phyloP scores from a whole-genome alignment of 1,140 invertebrate species.

The Philopotamus ludificatus region DNA sequence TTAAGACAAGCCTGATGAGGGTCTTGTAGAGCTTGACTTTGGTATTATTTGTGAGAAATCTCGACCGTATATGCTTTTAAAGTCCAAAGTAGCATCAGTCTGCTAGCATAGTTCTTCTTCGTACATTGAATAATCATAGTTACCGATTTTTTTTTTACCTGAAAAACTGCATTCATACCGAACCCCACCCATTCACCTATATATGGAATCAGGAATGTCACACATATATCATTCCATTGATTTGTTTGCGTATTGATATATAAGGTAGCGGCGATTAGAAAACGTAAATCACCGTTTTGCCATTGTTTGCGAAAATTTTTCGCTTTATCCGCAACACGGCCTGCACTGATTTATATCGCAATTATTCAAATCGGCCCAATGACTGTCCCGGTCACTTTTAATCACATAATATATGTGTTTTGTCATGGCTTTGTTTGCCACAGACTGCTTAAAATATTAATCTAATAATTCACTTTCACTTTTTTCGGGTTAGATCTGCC shows the following conservation, averaged over 20 bases:
- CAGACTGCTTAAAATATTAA: background rate
- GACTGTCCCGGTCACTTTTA: constrained; percentile 21
- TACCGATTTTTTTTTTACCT: too few species aligned
- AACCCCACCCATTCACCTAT: too few species aligned
- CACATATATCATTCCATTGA: constrained; percentile 28
- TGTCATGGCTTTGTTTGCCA: background rate
- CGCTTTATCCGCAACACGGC: constrained; percentile 2
- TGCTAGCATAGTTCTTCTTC: too few species aligned
- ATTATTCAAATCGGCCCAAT: constrained; percentile 24
- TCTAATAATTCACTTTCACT: background rate
- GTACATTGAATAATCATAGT: too few species aligned
- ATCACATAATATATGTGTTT: constrained; percentile 11
- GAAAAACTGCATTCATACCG: too few species aligned
- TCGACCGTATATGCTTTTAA: too few species aligned
- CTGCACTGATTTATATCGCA: constrained; percentile 28
- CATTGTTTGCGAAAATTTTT: constrained; percentile 25
- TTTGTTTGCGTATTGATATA: constrained; percentile 20
- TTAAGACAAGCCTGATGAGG: too few species aligned
- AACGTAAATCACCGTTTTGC: constrained; percentile 18
- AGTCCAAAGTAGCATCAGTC: too few species aligned
- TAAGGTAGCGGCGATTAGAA: constrained; percentile 12
- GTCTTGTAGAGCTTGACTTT: too few species aligned
- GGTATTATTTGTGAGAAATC: too few species aligned
- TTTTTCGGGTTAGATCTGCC: background rate
- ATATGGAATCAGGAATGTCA: constrained; percentile 5